Conservation (phyloP, 2,888 invertebrate genomes). For the Zhuqinia jingwanae region DNA sequence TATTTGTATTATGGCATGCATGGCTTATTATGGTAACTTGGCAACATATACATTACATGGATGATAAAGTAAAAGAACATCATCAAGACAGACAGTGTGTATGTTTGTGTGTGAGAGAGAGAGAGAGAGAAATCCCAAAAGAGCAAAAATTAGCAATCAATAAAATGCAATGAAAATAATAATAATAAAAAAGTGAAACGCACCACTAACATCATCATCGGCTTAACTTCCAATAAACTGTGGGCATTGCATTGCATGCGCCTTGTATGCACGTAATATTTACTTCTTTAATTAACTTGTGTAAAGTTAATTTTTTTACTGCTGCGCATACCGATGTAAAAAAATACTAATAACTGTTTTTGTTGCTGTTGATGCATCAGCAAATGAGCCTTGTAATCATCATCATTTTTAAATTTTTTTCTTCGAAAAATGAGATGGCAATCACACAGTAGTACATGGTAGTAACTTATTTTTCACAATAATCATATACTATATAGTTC, state of each 20-base stretch:
- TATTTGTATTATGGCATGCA: not conserved
- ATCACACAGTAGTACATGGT: constrained; percentile 9
- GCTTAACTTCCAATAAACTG: not conserved
- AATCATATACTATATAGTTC: not conserved
- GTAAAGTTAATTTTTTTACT: not conserved
- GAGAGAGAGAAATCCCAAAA: not conserved
- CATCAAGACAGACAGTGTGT: too few relatives aligned
- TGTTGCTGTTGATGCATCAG: not conserved
- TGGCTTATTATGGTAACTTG: not conserved
- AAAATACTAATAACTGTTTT: not conserved
- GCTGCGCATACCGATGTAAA: too few relatives aligned
- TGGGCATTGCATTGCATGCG: not conserved
- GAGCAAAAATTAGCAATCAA: constrained; percentile 31
- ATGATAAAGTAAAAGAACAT: not conserved
- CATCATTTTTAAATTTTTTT: too few relatives aligned
- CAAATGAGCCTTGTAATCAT: constrained; percentile 31
- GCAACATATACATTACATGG: not conserved
- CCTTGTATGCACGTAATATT: not conserved
- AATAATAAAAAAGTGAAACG: constrained; percentile 32
- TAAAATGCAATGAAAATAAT: constrained; percentile 22
- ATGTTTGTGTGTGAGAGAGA: too few relatives aligned
- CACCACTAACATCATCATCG: constrained; percentile 12
- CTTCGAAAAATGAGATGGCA: constrained; percentile 31
- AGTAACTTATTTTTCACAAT: constrained; percentile 12
- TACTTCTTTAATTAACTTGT: constrained; percentile 14